Base-by-base conservation (phyloP, 2,888 invertebrate species). In the Hirtodrosophila duncani region DNA sequence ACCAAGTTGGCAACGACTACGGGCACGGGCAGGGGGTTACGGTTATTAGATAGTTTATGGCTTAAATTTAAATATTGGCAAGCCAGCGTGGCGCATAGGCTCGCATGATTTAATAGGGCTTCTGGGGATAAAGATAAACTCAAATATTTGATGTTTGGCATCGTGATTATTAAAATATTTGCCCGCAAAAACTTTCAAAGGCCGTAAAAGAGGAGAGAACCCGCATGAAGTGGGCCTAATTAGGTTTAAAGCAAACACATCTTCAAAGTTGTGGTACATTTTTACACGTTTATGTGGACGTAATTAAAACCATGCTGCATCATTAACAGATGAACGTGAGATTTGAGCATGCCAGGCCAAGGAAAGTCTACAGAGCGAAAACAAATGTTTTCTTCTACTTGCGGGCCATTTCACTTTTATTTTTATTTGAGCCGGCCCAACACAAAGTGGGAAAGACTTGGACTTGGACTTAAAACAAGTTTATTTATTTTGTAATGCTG, bases 281-380 rank as follows among this genome's bases (percentile, higher is more conserved):
- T 50, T 37, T 61, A 45, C 72, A 75, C 72, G 72, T 70, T 44
- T 53, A 36, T 2, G n/a, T n/a, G 42, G 17, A 48, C 56, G 51
- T 55, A 70, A 79, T 70, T 75, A 78, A 78, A 63, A 42, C 38
- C 51, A 64, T 65, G 71, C 42, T 49, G 52, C 67, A 77, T 67
- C 80, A 74, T 74, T 74, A 79, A 71, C 59, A 79, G 74, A 71
- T 79, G 77, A 59, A 77, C 80, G 80, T 79, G 80, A 74, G 74
- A 74, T 74, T 75, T 65, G 52, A 24, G 11, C 38, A 24, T n/a
- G 31, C 21, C 34, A 21, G 11, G 42, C 18, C 34, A 51, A 59
- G 48, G 62, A 62, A 68, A 74, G 52, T 4, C n/a, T 14, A 18
- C 53, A 45, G 33, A 26, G 29, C 44, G 43, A 27, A 41, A 51